phyloP scores from a whole-genome alignment of 2,797 vertebrate genomes.

The Enteromius paludinosus region DNA sequence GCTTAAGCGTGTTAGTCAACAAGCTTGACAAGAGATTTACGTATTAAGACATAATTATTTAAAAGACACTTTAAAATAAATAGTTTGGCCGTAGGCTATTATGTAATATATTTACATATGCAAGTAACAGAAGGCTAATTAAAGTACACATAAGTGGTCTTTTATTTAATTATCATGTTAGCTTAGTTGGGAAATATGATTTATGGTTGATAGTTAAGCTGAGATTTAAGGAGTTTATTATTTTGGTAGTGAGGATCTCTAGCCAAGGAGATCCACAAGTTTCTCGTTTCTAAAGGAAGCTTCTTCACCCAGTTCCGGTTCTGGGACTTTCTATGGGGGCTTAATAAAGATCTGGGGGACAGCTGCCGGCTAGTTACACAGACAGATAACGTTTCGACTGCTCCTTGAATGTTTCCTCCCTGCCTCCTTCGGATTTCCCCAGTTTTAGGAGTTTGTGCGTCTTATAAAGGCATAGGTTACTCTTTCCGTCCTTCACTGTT shows the following conservation, averaged over 20 bases:
- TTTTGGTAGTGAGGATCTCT: not conserved
- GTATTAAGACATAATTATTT: not conserved
- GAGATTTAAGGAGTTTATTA: not conserved
- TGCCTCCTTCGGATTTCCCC: not conserved
- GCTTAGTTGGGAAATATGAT: not conserved
- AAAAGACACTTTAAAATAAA: not conserved
- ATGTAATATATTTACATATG: too few species aligned
- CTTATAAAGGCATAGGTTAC: not conserved
- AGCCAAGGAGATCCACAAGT: too few species aligned
- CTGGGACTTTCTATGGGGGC: slow-evolving; percentile 50
- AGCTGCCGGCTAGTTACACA: not conserved
- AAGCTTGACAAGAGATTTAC: not conserved
- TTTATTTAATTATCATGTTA: not conserved
- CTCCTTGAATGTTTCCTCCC: not conserved
- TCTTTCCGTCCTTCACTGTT: not conserved
- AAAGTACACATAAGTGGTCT: not conserved
- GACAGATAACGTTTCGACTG: not conserved
- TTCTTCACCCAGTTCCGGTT: slow-evolving; percentile 38
- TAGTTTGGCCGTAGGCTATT: too few species aligned
- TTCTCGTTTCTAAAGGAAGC: slow-evolving; percentile 8
- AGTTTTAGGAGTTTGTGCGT: not conserved
- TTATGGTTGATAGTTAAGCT: not conserved
- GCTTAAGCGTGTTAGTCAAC: not conserved
- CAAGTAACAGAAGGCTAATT: not conserved
- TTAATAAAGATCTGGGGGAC: slow-evolving; percentile 19